These are phyloP conservation scores for Ichneumoninae sp. DNA, from an alignment of 2,888 invertebrate genomes.

Conservation along the genomic window DNA sequence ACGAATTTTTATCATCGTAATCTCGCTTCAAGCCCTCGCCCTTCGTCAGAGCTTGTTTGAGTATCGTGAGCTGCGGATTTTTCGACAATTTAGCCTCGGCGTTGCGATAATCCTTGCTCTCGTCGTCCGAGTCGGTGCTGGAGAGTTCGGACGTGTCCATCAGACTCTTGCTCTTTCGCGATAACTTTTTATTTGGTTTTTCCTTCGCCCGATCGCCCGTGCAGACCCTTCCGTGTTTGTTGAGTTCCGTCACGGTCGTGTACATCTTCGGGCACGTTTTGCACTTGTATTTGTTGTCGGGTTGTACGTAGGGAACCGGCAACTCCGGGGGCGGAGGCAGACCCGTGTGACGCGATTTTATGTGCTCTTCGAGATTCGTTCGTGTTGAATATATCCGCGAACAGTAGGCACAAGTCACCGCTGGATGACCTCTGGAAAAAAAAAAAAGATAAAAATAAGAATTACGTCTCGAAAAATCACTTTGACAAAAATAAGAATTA, in stretches of 20 bases:
- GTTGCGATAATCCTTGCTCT: slow-evolving; percentile 80
- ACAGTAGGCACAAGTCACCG: slow-evolving; percentile 84
- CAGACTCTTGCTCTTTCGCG: slow-evolving; percentile 81
- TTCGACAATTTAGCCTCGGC: slow-evolving; percentile 85
- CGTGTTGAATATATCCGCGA: slow-evolving; percentile 84
- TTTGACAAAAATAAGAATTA: neutral
- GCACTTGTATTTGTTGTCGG: slow-evolving; percentile 78
- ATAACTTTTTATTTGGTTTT: slow-evolving; percentile 80
- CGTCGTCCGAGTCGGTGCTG: slow-evolving; percentile 80
- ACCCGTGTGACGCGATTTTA: slow-evolving; percentile 83
- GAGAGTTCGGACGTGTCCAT: slow-evolving; percentile 80
- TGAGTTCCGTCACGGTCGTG: slow-evolving; percentile 80
- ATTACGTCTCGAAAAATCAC: neutral
- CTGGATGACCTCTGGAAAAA: slow-evolving; percentile 83
- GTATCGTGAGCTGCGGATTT: slow-evolving; percentile 82
- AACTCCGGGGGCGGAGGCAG: slow-evolving; percentile 78
- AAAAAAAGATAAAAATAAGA: neutral
- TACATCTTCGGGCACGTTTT: slow-evolving; percentile 81
- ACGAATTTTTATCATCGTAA: slow-evolving; percentile 78
- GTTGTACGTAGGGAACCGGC: slow-evolving; percentile 69
- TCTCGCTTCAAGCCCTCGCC: slow-evolving; percentile 78
- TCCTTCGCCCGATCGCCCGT: slow-evolving; percentile 73
- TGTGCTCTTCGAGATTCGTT: slow-evolving; percentile 84
- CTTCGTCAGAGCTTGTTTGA: slow-evolving; percentile 82
- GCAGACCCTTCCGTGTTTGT: slow-evolving; percentile 80